These are phyloP conservation scores for Eremophila alpestris DNA, from an alignment of 2,797 vertebrate species.

Conservation along the genomic window DNA sequence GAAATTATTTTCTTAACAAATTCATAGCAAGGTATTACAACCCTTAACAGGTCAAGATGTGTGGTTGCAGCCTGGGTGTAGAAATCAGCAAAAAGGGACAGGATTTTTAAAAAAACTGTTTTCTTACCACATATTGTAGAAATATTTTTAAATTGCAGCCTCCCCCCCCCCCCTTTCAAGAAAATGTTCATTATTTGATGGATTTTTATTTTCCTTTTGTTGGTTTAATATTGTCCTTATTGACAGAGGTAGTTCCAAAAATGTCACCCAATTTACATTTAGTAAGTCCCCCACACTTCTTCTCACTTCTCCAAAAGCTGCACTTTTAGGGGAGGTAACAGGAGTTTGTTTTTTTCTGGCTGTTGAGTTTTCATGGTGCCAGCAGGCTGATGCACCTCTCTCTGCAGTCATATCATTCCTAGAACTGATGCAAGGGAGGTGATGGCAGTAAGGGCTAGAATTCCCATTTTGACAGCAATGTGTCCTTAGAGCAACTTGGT, in stretches of 20 bases:
- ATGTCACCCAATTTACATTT: not conserved
- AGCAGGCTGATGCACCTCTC: not conserved
- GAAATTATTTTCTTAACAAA: not conserved
- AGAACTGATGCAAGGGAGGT: not conserved
- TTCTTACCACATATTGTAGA: not conserved
- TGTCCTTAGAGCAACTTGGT: not conserved
- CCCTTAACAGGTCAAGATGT: not conserved
- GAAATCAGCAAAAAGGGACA: not conserved
- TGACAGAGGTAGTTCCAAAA: not conserved
- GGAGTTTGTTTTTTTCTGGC: not conserved
- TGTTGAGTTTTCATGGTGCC: not conserved
- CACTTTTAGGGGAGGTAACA: not conserved
- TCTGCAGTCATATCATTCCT: not conserved
- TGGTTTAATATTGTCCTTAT: not conserved
- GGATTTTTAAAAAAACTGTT: not conserved
- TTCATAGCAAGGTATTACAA: not conserved
- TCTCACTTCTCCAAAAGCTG: not conserved
- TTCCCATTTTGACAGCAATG: not conserved
- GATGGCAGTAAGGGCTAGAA: not conserved
- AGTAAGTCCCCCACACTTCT: not conserved
- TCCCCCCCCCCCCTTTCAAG: rapidly evolving
- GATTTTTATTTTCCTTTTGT: not conserved
- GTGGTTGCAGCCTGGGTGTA: not conserved
- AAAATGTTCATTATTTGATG: not conserved
- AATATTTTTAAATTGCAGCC: not conserved